Evolutionary conservation across 2,888 invertebrate genomes (phyloP).

Genomic region (Stenurella melanura): DNA sequence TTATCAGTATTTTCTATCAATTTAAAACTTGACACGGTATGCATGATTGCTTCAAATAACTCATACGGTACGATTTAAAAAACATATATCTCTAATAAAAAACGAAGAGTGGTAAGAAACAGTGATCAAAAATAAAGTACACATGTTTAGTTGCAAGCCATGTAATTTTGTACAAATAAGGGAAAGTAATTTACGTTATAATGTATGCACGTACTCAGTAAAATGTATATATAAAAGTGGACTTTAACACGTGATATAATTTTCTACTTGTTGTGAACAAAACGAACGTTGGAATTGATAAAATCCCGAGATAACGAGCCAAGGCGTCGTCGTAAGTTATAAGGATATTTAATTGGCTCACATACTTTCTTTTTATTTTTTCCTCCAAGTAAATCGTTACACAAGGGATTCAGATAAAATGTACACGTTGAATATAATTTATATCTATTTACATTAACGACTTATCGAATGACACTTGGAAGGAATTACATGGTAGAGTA

Average conservation of each 20-base stretch:
- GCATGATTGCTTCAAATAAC: no score
- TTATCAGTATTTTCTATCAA: no score
- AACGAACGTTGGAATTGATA: slow-evolving; percentile 13
- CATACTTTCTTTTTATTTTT: slow-evolving; percentile 25
- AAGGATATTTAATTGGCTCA: slow-evolving; percentile 35
- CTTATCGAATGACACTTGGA: slow-evolving; percentile 42
- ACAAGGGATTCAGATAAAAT: slow-evolving; percentile 36
- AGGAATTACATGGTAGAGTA: slow-evolving; percentile 6
- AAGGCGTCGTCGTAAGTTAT: slow-evolving; percentile 20
- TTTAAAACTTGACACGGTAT: no score
- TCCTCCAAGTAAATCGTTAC: slow-evolving; percentile 29
- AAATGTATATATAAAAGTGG: background rate
- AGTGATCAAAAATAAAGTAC: background rate
- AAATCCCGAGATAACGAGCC: slow-evolving; percentile 33
- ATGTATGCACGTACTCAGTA: background rate
- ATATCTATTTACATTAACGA: slow-evolving; percentile 44
- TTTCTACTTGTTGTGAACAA: slow-evolving; percentile 13
- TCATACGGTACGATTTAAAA: no score
- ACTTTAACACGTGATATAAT: slow-evolving; percentile 30
- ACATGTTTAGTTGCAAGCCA: background rate
- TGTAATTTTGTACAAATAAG: slow-evolving; percentile 2
- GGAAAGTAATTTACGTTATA: background rate
- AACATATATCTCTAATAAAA: no score
- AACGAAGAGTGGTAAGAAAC: background rate
- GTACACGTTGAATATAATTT: slow-evolving; percentile 48